Conservation (phyloP, 2,113 vertebrate genomes). For the Thermophis baileyi region DNA sequence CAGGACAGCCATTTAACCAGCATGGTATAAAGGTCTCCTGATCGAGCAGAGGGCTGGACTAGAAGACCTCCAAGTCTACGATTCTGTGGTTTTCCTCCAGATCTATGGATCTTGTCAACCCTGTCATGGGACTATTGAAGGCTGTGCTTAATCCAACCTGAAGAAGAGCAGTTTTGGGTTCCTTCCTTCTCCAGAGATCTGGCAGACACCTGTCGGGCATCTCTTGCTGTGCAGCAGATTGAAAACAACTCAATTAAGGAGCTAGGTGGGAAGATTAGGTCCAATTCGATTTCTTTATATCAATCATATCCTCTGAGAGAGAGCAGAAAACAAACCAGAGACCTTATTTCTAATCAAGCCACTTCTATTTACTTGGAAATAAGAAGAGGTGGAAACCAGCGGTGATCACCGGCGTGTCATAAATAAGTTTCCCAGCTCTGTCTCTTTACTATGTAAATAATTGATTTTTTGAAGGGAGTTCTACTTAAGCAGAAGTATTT, state of each 20-base stretch:
- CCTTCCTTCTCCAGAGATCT: background rate
- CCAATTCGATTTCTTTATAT: conserved; percentile 55
- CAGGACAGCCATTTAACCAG: too few species aligned
- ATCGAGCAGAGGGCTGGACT: too few species aligned
- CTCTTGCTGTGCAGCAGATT: background rate
- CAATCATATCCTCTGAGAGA: conserved; percentile 32
- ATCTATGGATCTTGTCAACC: background rate
- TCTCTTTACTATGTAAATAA: conserved; percentile 47
- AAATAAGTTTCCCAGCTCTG: conserved; percentile 45
- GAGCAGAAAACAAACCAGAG: conserved; percentile 14
- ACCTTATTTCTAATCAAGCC: conserved; percentile 63
- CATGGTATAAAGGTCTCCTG: too few species aligned
- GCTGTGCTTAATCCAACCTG: background rate
- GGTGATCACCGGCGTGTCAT: conserved; percentile 41
- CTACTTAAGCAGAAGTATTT: conserved; percentile 43
- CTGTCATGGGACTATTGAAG: too few species aligned
- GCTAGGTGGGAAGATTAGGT: conserved; percentile 34
- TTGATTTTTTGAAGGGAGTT: conserved; percentile 51
- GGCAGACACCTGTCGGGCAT: background rate
- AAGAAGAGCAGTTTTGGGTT: background rate
- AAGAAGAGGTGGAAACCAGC: conserved; percentile 42
- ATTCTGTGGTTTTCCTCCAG: background rate
- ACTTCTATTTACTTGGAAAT: conserved; percentile 61
- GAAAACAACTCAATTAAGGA: conserved; percentile 26
- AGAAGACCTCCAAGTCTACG: background rate